A percentile compares a stretch with the other conserved stretches of the same genome.
phyloP scores from a whole-genome alignment of 2,113 vertebrate species.

The Catharus fuscescens region DNA sequence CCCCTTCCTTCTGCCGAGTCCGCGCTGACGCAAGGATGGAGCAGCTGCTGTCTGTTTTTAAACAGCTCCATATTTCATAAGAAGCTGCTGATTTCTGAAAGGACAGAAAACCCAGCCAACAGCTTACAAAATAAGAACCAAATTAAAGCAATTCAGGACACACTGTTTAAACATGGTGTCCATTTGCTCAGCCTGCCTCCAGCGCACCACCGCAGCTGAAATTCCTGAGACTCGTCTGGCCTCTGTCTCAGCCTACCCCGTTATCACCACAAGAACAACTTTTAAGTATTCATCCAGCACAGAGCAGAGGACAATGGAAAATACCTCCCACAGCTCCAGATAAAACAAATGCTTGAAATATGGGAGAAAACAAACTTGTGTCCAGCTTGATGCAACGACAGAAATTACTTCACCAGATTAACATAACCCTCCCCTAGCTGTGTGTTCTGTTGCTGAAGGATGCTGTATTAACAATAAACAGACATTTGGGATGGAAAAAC shows the following conservation, averaged over 20 bases:
- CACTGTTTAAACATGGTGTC: neutral
- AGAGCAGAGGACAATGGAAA: neutral
- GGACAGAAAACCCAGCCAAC: conserved; percentile 56
- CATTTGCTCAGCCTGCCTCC: conserved; percentile 43
- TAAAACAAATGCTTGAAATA: neutral
- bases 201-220: neutral
- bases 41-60: conserved; percentile 68
- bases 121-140: conserved; percentile 57
- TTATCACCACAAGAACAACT: neutral
- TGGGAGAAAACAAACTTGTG: neutral
- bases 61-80: conserved; percentile 70
- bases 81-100: conserved; percentile 64
- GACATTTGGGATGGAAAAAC: neutral
- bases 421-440: neutral
- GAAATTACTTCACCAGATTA: neutral
- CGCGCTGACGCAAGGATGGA: conserved; percentile 53
- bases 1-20: conserved; percentile 53
- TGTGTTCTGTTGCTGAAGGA: neutral
- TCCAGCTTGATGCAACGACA: neutral
- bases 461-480: neutral
- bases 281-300: neutral
- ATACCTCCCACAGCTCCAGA: neutral
- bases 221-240: neutral
- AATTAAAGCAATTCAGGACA: conserved; percentile 61
- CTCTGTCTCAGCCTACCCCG: neutral